These are phyloP conservation scores for Fopius arisanus DNA, from an alignment of 1,140 invertebrate genomes.

Conservation along the genomic window DNA sequence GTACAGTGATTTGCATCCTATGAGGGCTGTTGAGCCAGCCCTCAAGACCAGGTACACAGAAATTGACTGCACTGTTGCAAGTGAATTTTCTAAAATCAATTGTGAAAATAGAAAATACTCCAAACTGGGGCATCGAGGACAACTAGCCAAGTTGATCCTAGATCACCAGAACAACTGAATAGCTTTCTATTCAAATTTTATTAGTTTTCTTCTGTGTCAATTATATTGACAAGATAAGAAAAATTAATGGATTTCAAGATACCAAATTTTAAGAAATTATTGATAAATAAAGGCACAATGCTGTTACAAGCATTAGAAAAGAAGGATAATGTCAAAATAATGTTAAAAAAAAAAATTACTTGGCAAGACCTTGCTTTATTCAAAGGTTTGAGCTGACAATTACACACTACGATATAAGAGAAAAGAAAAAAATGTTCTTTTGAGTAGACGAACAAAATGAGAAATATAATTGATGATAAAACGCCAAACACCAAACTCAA, in stretches of 20 bases:
- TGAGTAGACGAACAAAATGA: slow-evolving; percentile 30
- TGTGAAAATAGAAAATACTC: slow-evolving; percentile 51
- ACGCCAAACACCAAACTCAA: slow-evolving; percentile 7
- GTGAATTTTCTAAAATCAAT: slow-evolving; percentile 41
- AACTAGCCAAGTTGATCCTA: slow-evolving; percentile 62
- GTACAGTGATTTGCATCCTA: slow-evolving; percentile 70
- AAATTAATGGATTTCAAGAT: too few species aligned
- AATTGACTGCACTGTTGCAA: slow-evolving; percentile 49
- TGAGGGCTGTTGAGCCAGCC: slow-evolving; percentile 77
- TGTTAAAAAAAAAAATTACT: not conserved
- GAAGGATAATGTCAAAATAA: too few species aligned
- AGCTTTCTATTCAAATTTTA: too few species aligned
- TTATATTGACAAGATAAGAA: too few species aligned
- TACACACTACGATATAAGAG: slow-evolving; percentile 10
- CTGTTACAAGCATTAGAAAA: too few species aligned
- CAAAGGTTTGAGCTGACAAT: slow-evolving; percentile 6
- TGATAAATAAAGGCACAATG: too few species aligned
- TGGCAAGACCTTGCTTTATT: slow-evolving; percentile 34
- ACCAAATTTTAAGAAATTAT: too few species aligned
- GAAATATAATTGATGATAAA: slow-evolving; percentile 26
- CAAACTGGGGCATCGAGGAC: slow-evolving; percentile 59
- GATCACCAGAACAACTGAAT: slow-evolving; percentile 47
- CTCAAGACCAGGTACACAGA: slow-evolving; percentile 70
- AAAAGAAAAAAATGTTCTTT: slow-evolving; percentile 19
- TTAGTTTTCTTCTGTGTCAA: too few species aligned